phyloP scores from a whole-genome alignment of 2,113 vertebrate genomes.

The Perccottus glenii region DNA sequence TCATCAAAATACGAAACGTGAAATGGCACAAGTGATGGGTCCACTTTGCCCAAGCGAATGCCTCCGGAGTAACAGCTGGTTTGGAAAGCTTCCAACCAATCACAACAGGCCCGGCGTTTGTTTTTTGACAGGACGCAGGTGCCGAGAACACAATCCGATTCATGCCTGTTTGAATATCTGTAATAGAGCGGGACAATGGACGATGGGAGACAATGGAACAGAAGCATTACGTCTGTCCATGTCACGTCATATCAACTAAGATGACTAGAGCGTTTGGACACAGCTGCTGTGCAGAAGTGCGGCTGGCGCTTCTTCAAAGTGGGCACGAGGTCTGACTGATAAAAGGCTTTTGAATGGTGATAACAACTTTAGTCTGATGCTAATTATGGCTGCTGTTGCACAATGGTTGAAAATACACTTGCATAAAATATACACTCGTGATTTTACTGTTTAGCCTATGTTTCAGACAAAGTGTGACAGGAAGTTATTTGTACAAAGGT shows the following conservation, averaged over 20 bases:
- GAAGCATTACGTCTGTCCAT: constrained; percentile 50
- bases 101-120: constrained; percentile 28
- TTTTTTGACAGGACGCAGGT: constrained; percentile 58
- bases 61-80: constrained; percentile 49
- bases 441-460: no score
- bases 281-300: constrained; percentile 25
- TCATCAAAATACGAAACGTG: neutral
- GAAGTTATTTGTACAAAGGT: no score
- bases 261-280: constrained; percentile 10
- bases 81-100: constrained; percentile 49
- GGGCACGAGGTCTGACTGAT: constrained; percentile 21
- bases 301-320: constrained; percentile 39
- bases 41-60: constrained; percentile 3
- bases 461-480: no score
- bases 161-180: constrained; percentile 43
- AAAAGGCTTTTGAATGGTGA: constrained; percentile 12
- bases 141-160: constrained; percentile 40
- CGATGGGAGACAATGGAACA: constrained; percentile 45
- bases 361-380: constrained; percentile 18
- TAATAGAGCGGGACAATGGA: constrained; percentile 56
- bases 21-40: neutral
- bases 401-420: neutral
- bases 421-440: no score
- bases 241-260: constrained; percentile 50
- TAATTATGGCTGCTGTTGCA: constrained; percentile 7